Base-by-base conservation (phyloP, 2,113 vertebrate genomes). In the Probosciger aterrimus region DNA sequence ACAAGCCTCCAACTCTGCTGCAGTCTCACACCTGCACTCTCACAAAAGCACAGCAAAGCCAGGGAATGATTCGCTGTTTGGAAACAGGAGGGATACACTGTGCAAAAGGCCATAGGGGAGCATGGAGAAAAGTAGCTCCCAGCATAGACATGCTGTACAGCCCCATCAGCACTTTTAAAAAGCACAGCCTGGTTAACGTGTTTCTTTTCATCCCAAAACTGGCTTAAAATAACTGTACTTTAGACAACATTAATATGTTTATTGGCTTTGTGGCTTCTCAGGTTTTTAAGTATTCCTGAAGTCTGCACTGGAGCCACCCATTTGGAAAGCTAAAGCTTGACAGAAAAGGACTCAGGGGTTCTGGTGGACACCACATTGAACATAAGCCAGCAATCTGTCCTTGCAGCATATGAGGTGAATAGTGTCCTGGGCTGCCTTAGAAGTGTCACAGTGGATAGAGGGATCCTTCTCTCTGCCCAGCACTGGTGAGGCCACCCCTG, bases 91-190 rank as follows among this genome's bases (percentile, higher is more conserved):
- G 17, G 65, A 68, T 8, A 59, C 2, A 3, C 28, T 63, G 1
- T 52, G 55, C 63, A 73, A 86, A 39, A 41, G 77, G 39, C 37
- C 17, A 39, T 1, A 41, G 11, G 19, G 37, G 35, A 70, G 49
- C 47, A 37, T 0, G 1, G n/a, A 70, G n/a, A 53, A 52, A 59
- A 90, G 53, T 33, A 76, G 69, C 63, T 81, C 27, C 50, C 1
- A 1, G 68, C 47, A 77, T 1, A n/a, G 39, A 52, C 39, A 28
- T 0, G 0, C 33, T 39, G 41, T 18, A 49, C 35, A 67, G 46
- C 20, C 37, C 22, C 0, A 0, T 13, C 41, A 78, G 30, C 0
- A 3, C 41, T 43, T 52, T 44, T 7, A 35, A 3, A 79, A 57
- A 70, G 55, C 41, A 60, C 2, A 30, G 18, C 19, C 62, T 33